Evolutionary conservation across 2,888 invertebrate genomes (phyloP), one percentile per base, ranked within the genome.

Genomic region (Rhagium mordax): DNA sequence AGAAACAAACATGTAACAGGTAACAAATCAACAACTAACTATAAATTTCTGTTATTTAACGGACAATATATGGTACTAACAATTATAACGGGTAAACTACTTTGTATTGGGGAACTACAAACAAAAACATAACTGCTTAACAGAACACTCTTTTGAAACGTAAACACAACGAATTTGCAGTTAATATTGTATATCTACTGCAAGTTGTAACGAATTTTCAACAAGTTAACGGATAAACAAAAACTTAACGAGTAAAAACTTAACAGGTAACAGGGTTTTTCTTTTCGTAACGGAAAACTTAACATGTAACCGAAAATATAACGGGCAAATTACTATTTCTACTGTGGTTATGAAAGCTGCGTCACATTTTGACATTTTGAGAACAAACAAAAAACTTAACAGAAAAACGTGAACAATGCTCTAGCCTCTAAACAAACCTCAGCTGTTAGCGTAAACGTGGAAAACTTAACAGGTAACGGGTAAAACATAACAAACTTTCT

Each of bases 301-400:
- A 55, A 55, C 55, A 20, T n/a, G 15, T n/a, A 55, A 55, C n/a
- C 24, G n/a, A 55, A 24, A 55, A 55, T 27, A 33, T 59, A 59
- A 59, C 59, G 16, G 59, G 18, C 18, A 33, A 59, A 33, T 59
- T 59, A 16, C 16, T 13, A 1, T 2, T 41, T 13, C 5, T 41
- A 41, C n/a, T 2, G 4, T 41, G 41, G 3, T 24, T 3, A 6
- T 24, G n/a, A n/a, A n/a, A n/a, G n/a, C n/a, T n/a, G n/a, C n/a
- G n/a, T n/a, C n/a, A n/a, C n/a, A n/a, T n/a, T n/a, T 4, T 24
- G 24, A 6, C 5, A 41, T 10, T 41, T 41, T 20, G 1, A 51
- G 4, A 51, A 20, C 20, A 3, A 49, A 49, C 49, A 20, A 49
- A 49, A 55, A 55, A 41, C 55, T 55, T 55, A 55, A 55, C 55